These are phyloP conservation scores for Antechinus flavipes DNA, from an alignment of 2,113 vertebrate species.

Conservation along the genomic window DNA sequence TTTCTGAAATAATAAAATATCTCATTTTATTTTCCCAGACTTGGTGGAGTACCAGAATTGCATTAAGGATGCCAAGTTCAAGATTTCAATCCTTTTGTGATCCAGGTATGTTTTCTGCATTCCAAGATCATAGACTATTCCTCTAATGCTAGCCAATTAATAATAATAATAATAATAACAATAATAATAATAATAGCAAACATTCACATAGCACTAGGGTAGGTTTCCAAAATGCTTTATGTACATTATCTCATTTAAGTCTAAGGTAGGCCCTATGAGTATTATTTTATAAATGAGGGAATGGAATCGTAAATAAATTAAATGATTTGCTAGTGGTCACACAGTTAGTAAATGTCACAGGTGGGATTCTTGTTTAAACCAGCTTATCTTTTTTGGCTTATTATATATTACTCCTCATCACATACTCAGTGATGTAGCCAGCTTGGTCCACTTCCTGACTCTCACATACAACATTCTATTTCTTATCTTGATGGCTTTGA, in stretches of 20 bases:
- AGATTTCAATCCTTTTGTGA: slow-evolving; percentile 19
- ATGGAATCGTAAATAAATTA: background rate
- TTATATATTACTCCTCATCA: background rate
- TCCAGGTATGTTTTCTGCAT: background rate
- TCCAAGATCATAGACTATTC: slow-evolving; percentile 13
- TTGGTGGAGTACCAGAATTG: background rate
- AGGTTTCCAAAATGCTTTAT: background rate
- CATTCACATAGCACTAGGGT: background rate
- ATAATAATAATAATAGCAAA: background rate
- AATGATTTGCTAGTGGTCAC: background rate
- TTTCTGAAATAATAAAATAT: background rate
- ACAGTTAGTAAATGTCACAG: background rate
- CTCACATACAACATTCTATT: background rate
- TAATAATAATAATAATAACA: background rate
- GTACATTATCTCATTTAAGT: background rate
- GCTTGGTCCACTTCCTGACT: background rate
- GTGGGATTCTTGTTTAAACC: background rate
- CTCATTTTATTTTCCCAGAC: background rate
- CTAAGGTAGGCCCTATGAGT: background rate
- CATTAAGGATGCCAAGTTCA: background rate
- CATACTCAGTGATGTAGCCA: background rate
- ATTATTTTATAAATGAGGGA: background rate
- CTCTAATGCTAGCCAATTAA: background rate
- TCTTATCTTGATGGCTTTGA: background rate
- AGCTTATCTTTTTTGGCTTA: background rate